Evolutionary conservation across 2,113 vertebrate genomes (phyloP), one percentile per base, ranked within the genome.

Genomic region (Apteryx owenii): DNA sequence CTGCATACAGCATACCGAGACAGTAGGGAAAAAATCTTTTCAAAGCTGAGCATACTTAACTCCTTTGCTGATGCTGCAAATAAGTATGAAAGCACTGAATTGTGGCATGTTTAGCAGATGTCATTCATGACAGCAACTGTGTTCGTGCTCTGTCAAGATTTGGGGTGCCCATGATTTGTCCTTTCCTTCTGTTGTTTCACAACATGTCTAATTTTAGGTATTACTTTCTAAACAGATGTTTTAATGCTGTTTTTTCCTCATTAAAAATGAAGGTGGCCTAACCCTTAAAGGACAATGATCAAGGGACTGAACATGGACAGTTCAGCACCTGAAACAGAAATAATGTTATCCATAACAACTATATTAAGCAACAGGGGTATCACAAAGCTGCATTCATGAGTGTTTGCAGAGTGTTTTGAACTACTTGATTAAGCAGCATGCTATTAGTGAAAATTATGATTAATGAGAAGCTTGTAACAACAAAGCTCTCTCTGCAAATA

Each of bases 361-460:
- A 15, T 51, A 71, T 78, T 88, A 81, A 95, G 40, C n/a, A 87
- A 78, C 46, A 81, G 11, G 15, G 20, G 5, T 51, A 75, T 25
- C 15, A 68, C 68, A 86, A 87, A 73, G 36, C n/a, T 86, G 48
- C 60, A 36, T 75, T 93, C 54, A 29, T 23, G 15, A 91, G 81
- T 94, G 79, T 64, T 65, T 60, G 64, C 46, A 60, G 64, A 97
- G 81, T 91, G 85, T 60, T 94, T 91, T 85, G 66, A 96, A 78
- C 68, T 91, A 48, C 87, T 93, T 95, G 72, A 91, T 90, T 93
- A 68, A 95, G 61, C 36, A 70, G 54, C 60, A 85, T 9, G 71
- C 91, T 78, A 93, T 95, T 95, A 97, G 28, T 56, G 89, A 95
- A 93, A 97, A 96, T 91, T 94, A 75, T 76, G 42, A 85, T 93